These are phyloP conservation scores for Diadema setosum DNA, from an alignment of 35 echinoderm and acorn worm species.

Conservation along the genomic window DNA sequence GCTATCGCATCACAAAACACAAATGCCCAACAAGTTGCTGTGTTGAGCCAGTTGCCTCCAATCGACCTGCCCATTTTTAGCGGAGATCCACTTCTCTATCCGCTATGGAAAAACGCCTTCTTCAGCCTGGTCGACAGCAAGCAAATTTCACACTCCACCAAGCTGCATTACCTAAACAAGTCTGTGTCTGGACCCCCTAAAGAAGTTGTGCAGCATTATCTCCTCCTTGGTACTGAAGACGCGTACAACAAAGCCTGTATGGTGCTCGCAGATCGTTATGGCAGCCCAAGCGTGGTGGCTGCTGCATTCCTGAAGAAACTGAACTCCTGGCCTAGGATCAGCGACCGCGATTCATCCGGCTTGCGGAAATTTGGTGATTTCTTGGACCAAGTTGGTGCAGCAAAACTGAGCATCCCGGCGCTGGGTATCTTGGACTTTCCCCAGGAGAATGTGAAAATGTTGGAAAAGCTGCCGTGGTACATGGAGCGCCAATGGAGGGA, in stretches of 20 bases:
- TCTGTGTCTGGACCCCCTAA: neutral
- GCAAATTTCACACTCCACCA: neutral
- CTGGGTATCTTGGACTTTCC: neutral
- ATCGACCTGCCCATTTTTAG: neutral
- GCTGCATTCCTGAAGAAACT: neutral
- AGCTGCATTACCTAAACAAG: neutral
- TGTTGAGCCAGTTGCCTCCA: neutral
- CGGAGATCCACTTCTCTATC: no score
- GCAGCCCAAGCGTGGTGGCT: neutral
- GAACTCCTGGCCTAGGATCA: slow-evolving; percentile 3
- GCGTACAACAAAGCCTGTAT: neutral
- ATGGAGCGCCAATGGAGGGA: slow-evolving; percentile 6
- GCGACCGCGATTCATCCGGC: neutral
- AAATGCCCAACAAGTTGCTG: neutral
- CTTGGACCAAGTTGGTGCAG: neutral
- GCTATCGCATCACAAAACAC: neutral
- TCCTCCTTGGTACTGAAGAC: slow-evolving; percentile 18
- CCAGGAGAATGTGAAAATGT: slow-evolving; percentile 5
- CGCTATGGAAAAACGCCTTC: neutral
- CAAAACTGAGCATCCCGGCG: neutral
- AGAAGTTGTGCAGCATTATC: neutral
- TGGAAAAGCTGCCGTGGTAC: slow-evolving; percentile 6
- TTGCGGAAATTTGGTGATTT: slow-evolving; percentile 15
- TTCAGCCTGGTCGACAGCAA: neutral
- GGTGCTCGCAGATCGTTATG: neutral